Conservation (phyloP, 2,888 invertebrate genomes). For the Lasius platythorax region DNA sequence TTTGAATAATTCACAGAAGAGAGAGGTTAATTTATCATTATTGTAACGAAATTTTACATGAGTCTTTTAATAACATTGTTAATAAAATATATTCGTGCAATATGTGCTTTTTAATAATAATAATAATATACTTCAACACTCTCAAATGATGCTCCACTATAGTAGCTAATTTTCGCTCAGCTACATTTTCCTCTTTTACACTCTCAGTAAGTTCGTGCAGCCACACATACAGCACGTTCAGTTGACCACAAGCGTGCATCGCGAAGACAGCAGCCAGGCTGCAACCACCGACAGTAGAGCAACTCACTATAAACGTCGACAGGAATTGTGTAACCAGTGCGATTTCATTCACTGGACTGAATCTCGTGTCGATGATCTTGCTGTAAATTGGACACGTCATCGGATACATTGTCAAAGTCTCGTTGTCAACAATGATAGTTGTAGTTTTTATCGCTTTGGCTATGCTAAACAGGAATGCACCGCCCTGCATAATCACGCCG, state of each 20-base stretch:
- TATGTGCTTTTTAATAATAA: not conserved
- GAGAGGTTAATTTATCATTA: too few species aligned
- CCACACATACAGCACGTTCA: constrained; percentile 63
- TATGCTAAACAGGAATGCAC: constrained; percentile 55
- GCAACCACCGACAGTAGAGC: constrained; percentile 60
- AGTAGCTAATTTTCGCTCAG: constrained; percentile 27
- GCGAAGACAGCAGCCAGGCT: constrained; percentile 70
- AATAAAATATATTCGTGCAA: not conserved
- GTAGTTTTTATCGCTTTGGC: constrained; percentile 6
- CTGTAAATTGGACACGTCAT: constrained; percentile 65
- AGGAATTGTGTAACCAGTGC: constrained; percentile 63
- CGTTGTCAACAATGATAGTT: constrained; percentile 55
- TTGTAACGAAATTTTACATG: too few species aligned
- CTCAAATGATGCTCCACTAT: constrained; percentile 64
- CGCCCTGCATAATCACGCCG: constrained; percentile 61
- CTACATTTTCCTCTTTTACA: not conserved
- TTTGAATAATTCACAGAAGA: too few species aligned
- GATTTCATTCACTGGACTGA: constrained; percentile 69
- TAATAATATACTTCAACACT: constrained; percentile 35
- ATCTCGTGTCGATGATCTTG: constrained; percentile 59
- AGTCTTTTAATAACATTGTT: not conserved
- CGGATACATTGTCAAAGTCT: constrained; percentile 57
- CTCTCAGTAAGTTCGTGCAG: constrained; percentile 60
- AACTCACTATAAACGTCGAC: constrained; percentile 61
- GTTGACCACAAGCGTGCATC: constrained; percentile 74